These are phyloP conservation scores for Magallana angulata DNA, from an alignment of 1,140 invertebrate genomes.

Conservation along the genomic window DNA sequence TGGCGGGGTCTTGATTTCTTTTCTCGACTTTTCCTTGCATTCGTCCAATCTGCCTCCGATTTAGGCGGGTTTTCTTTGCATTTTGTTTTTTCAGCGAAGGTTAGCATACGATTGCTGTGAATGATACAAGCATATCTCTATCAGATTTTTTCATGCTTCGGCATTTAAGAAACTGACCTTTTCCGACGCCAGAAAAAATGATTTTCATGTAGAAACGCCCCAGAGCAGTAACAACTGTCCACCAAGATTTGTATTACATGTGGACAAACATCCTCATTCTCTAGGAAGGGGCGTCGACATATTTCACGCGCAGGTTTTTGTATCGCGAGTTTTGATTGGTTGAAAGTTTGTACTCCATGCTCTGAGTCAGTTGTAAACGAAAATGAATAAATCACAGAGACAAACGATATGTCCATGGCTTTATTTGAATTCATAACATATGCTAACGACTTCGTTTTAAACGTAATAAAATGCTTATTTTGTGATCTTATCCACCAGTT, in stretches of 20 bases:
- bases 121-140: not conserved
- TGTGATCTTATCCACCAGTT: not conserved
- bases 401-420: slow-evolving; percentile 33
- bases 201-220: slow-evolving; percentile 27
- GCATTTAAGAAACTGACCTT: not conserved
- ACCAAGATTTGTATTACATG: slow-evolving; percentile 9
- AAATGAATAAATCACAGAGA: slow-evolving; percentile 30
- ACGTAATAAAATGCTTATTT: not conserved
- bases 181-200: not conserved
- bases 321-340: not conserved
- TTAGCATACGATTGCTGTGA: not conserved
- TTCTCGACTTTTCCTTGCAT: no score
- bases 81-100: not conserved
- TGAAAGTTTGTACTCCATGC: not conserved
- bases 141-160: not conserved
- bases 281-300: slow-evolving; percentile 7
- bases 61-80: no score
- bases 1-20: no score
- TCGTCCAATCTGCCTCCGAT: no score
- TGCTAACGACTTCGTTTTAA: slow-evolving; percentile 10
- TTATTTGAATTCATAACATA: slow-evolving; percentile 19
- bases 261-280: slow-evolving; percentile 13
- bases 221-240: slow-evolving; percentile 15
- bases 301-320: not conserved
- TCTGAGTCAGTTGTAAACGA: slow-evolving; percentile 18